These are phyloP conservation scores for Mercenaria mercenaria DNA, from an alignment of 1,140 invertebrate genomes.

Conservation along the genomic window DNA sequence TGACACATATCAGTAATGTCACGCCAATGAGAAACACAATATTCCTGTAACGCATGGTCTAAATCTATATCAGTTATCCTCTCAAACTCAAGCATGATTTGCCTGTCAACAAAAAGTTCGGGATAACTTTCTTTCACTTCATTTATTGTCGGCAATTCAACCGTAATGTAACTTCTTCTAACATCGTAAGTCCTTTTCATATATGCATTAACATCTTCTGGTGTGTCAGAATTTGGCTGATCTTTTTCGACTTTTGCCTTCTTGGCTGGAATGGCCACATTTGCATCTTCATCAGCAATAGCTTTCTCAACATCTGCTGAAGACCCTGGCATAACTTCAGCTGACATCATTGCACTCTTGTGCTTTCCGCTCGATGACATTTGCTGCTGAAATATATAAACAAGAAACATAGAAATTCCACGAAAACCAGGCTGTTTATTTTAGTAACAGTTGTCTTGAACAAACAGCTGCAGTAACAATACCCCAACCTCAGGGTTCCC, in stretches of 20 bases:
- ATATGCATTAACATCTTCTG: conserved; percentile 80
- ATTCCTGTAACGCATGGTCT: conserved; percentile 82
- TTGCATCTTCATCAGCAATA: conserved; percentile 64
- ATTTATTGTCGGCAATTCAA: conserved; percentile 80
- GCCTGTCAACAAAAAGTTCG: conserved; percentile 79
- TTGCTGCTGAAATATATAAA: conserved; percentile 24
- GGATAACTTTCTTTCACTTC: conserved; percentile 81
- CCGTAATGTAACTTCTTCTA: conserved; percentile 80
- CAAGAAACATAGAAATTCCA: too few relatives aligned
- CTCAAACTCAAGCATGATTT: conserved; percentile 82
- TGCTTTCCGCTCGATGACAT: conserved; percentile 69
- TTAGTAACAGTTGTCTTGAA: background rate
- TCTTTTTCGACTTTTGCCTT: conserved; percentile 69
- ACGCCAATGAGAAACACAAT: conserved; percentile 81
- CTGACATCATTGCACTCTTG: conserved; percentile 79
- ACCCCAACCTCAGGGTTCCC: background rate
- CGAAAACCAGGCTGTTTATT: too few relatives aligned
- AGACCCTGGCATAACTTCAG: conserved; percentile 77
- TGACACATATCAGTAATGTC: conserved; percentile 78
- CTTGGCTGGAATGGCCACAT: conserved; percentile 69
- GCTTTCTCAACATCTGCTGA: conserved; percentile 74
- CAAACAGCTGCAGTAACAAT: background rate
- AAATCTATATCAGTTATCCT: conserved; percentile 82
- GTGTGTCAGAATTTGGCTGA: conserved; percentile 66
- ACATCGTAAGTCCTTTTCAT: conserved; percentile 83